These are phyloP conservation scores for Bellardia bayeri DNA, from an alignment of 2,888 invertebrate genomes.

Conservation along the genomic window DNA sequence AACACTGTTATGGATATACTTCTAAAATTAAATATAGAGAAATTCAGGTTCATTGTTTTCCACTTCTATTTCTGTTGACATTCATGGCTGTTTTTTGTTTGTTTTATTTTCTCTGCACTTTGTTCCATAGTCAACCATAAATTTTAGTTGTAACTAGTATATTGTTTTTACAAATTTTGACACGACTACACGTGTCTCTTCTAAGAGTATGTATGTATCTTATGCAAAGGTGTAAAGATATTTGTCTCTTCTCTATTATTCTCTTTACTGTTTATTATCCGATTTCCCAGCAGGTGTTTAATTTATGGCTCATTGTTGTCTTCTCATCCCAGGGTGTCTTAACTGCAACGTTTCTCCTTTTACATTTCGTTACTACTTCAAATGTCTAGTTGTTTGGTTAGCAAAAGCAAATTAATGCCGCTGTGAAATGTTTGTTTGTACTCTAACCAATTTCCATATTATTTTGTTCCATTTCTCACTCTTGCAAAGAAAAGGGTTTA, in stretches of 20 bases:
- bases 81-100: background rate
- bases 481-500: slow-evolving; percentile 15
- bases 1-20: too few species aligned
- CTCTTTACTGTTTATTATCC: slow-evolving; percentile 14
- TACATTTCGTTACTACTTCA: slow-evolving; percentile 11
- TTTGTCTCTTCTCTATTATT: slow-evolving; percentile 4
- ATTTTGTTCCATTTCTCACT: background rate
- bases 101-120: background rate
- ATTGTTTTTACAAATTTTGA: slow-evolving; percentile 41
- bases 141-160: slow-evolving; percentile 32
- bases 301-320: slow-evolving; percentile 28
- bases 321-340: background rate
- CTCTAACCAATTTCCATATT: background rate
- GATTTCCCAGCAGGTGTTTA: slow-evolving; percentile 62
- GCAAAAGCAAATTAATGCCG: slow-evolving; percentile 9
- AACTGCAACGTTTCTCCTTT: background rate
- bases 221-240: slow-evolving; percentile 8
- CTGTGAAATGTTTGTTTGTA: background rate
- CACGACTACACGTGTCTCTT: slow-evolving; percentile 12
- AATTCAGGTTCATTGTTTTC: slow-evolving; percentile 3
- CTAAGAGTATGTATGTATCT: background rate
- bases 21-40: too few species aligned
- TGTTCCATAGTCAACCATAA: slow-evolving; percentile 26
- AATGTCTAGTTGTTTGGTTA: slow-evolving; percentile 36
- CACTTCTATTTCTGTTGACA: slow-evolving; percentile 13